Evolutionary conservation across 2,888 invertebrate species (phyloP).

Genomic region (Caenorhabditis sp.): DNA sequence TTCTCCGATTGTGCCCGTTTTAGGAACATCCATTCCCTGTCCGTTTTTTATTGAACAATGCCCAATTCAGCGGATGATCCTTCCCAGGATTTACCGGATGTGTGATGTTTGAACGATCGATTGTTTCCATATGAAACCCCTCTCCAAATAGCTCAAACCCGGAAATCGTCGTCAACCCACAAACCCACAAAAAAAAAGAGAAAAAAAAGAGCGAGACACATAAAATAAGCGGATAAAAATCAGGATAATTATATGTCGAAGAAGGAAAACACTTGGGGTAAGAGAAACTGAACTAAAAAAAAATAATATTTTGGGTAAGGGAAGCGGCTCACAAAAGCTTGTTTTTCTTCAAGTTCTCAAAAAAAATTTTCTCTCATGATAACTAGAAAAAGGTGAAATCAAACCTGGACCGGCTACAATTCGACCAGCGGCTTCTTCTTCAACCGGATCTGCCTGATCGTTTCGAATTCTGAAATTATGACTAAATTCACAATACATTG

Average conservation of each 20-base stretch:
- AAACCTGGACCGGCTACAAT: constrained; percentile 70
- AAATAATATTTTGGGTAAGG: not conserved
- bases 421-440: constrained; percentile 67
- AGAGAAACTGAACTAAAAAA: constrained; percentile 8
- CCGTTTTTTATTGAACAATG: no score
- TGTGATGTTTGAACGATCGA: not conserved
- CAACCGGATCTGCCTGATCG: constrained; percentile 38
- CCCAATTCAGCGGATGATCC: no score
- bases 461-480: constrained; percentile 20
- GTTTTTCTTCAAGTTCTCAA: not conserved
- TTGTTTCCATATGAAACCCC: not conserved
- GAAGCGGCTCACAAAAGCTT: not conserved
- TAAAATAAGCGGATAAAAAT: constrained; percentile 15
- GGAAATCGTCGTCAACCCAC: not conserved
- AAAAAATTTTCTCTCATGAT: not conserved
- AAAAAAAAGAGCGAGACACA: no score
- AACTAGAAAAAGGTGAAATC: constrained; percentile 2
- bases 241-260: constrained; percentile 5
- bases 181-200: not conserved
- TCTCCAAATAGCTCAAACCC: not conserved
- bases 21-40: no score
- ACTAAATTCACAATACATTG: not conserved
- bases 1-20: no score
- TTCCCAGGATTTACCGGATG: no score
- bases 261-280: constrained; percentile 1